phyloP scores from a whole-genome alignment of 1,140 invertebrate species.

The Colletes latitarsis region DNA sequence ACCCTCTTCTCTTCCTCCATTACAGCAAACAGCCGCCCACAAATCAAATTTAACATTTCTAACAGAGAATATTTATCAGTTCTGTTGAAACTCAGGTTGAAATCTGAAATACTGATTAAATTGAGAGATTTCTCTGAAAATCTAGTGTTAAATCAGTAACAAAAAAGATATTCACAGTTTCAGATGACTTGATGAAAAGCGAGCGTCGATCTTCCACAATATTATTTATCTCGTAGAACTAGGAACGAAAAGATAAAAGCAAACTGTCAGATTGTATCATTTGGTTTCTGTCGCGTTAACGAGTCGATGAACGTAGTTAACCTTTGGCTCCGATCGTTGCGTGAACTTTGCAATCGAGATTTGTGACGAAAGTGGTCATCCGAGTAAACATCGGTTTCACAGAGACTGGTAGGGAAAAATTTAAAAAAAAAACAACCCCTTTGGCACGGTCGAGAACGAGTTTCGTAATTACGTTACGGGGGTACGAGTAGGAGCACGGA shows the following conservation, averaged over 20 bases:
- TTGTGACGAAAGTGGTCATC: constrained; percentile 50
- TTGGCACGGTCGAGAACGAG: constrained; percentile 52
- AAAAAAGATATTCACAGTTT: too few relatives aligned
- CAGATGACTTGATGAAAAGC: too few relatives aligned
- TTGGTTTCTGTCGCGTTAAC: not conserved
- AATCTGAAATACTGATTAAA: too few relatives aligned
- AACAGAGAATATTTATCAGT: too few relatives aligned
- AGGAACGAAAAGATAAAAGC: not conserved
- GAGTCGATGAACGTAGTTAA: not conserved
- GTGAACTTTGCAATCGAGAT: constrained; percentile 45
- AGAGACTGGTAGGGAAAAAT: constrained; percentile 18
- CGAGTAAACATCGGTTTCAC: constrained; percentile 61
- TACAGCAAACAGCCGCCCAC: too few relatives aligned
- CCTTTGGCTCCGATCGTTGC: not conserved
- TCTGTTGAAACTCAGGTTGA: too few relatives aligned
- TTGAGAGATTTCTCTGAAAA: too few relatives aligned
- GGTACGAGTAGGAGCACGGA: constrained; percentile 4
- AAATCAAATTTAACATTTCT: too few relatives aligned
- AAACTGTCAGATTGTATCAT: not conserved
- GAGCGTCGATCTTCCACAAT: too few relatives aligned
- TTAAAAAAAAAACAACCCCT: constrained; percentile 51
- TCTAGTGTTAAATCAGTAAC: too few relatives aligned
- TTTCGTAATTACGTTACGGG: constrained; percentile 63
- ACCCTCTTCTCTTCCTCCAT: too few relatives aligned
- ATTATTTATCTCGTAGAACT: not conserved